Base-by-base conservation (phyloP, 2,113 vertebrate genomes). In the Forbesichthys agassizii region DNA sequence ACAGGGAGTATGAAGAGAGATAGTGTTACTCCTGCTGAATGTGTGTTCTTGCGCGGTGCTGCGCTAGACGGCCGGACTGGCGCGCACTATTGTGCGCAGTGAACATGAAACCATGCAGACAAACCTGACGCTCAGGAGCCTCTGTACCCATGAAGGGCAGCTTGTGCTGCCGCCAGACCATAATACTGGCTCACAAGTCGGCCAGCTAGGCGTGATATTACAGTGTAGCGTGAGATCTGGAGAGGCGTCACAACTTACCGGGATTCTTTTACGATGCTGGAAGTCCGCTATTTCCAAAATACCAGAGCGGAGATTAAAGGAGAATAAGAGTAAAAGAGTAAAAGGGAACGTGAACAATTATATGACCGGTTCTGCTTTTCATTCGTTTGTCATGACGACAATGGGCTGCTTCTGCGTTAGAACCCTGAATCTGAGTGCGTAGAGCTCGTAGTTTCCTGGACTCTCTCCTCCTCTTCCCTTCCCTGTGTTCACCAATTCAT, bases 401-500 rank as follows among this genome's bases (percentile, higher is more conserved):
- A n/a, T 53, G 4, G 52, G 16, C 2, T 53, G 36, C 36, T 52
- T 3, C 11, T 14, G 14, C 8, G 42, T 60, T 53, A 16, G 56
- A 75, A 75, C 33, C 54, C 66, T 53, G 2, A 27, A 57, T 66
- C 64, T 47, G 9, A 10, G n/a, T 68, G 18, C 20, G 20, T 20
- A 74, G 56, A 49, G 9, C 47, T 33, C 20, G 9, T 48, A 16
- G 11, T 33, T 68, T 64, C 9, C 2, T 48, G 7, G 14, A 48
- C 33, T 58, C 61, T 60, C 69, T 20, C 16, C 42, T 68, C 64
- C 73, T 80, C 52, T 68, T 52, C 51, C 48, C 57, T 64, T 78
- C 56, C 53, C 48, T 79, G 58, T 71, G 61, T 64, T 80, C 69
- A 64, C 65, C 80, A 77, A 86, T 87, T 82, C 88, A 89, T 87